Evolutionary conservation across 2,113 vertebrate species (phyloP).

Genomic region (Mystacornis crossleyi): DNA sequence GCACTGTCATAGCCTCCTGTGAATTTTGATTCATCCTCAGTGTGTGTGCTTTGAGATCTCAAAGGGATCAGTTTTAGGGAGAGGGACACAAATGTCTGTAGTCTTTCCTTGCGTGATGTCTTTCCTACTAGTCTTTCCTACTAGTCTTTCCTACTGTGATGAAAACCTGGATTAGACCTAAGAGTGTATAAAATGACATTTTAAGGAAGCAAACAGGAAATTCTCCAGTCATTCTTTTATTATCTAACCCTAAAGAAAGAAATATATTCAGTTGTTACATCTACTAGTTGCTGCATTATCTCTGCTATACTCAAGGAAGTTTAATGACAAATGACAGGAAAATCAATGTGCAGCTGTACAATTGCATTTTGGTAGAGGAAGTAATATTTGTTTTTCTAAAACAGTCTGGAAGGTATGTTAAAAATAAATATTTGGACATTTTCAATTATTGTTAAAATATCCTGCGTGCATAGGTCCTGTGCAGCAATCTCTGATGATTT

Average conservation of each 20-base stretch:
- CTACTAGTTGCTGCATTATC: not conserved
- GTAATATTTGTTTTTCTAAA: not conserved
- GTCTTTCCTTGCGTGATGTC: not conserved
- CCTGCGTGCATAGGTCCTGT: fast-evolving
- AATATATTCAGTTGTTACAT: not conserved
- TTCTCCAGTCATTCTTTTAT: not conserved
- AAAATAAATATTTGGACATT: not conserved
- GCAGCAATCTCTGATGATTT: not conserved
- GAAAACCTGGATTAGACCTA: not conserved
- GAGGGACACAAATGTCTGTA: not conserved
- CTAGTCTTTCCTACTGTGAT: too few relatives aligned
- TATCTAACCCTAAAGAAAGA: not conserved
- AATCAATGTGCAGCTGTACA: not conserved
- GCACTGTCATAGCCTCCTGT: not conserved
- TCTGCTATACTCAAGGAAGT: not conserved
- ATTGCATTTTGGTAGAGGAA: not conserved
- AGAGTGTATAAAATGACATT: not conserved
- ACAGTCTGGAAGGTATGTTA: not conserved
- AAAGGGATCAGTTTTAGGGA: not conserved
- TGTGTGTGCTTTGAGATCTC: not conserved
- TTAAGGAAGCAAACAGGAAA: not conserved
- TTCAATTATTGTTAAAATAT: not conserved
- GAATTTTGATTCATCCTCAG: not conserved
- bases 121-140: too few relatives aligned
- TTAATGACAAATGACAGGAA: not conserved